phyloP scores from a whole-genome alignment of 2,888 invertebrate genomes.

The Tinea pellionella region DNA sequence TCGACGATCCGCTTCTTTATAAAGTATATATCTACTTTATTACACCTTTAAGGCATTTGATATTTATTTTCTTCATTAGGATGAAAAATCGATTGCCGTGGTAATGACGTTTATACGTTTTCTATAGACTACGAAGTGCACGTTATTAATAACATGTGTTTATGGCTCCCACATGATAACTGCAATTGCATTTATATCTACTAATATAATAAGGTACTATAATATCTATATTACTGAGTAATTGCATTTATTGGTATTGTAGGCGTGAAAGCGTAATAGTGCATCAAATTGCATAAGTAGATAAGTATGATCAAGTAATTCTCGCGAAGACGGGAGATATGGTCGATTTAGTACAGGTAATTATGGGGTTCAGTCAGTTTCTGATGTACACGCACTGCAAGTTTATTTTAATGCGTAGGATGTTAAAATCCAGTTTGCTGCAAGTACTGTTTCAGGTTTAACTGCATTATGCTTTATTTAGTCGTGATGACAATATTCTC shows the following conservation, averaged over 20 bases:
- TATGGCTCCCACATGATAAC: not conserved
- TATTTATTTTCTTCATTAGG: too few species aligned
- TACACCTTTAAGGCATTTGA: too few species aligned
- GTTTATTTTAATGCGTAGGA: constrained; percentile 13
- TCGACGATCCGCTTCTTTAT: too few species aligned
- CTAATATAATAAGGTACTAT: not conserved
- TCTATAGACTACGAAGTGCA: too few species aligned
- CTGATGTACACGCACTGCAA: constrained; percentile 9
- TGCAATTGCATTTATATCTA: not conserved
- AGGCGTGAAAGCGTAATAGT: not conserved
- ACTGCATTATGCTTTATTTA: not conserved
- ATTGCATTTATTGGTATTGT: not conserved
- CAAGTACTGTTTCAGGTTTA: not conserved
- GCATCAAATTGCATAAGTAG: constrained; percentile 7
- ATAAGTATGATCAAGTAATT: constrained; percentile 4
- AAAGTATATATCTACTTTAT: too few species aligned
- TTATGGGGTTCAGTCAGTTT: constrained; percentile 30
- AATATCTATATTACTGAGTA: not conserved
- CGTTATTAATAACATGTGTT: not conserved
- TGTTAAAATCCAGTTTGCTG: not conserved
- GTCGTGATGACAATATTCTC: not conserved
- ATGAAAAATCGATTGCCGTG: too few species aligned
- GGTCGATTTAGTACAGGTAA: constrained; percentile 44
- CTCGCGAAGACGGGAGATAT: constrained; percentile 22
- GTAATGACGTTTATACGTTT: too few species aligned